A percentile compares a stretch with the other conserved stretches of the same genome.
Conservation (phyloP, 2,113 vertebrate genomes). For the Anolis carolinensis region DNA sequence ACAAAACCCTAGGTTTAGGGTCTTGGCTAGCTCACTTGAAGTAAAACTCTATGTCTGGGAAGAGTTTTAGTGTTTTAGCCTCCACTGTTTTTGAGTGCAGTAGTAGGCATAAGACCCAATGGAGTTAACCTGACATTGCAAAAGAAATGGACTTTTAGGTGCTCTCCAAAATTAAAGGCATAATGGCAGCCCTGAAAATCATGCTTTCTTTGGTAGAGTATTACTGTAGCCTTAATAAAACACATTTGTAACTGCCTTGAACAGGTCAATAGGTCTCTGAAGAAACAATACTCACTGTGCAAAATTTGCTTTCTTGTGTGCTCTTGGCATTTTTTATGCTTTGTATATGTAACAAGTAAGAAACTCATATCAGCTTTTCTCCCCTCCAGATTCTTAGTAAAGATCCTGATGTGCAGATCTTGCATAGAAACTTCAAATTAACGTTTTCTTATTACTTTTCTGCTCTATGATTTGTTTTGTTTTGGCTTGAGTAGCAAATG, state of each 20-base stretch:
- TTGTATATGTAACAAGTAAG: neutral
- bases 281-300: neutral
- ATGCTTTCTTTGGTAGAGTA: neutral
- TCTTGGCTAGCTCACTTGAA: too few species aligned
- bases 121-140: constrained; percentile 15
- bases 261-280: neutral
- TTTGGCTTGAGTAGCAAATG: constrained; percentile 17
- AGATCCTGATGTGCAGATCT: neutral
- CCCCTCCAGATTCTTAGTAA: neutral
- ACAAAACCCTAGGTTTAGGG: too few species aligned
- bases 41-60: too few species aligned
- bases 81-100: neutral
- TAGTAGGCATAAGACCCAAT: neutral
- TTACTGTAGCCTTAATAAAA: constrained; percentile 1
- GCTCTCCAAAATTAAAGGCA: neutral
- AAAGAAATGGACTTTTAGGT: constrained; percentile 4
- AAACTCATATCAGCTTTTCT: neutral
- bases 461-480: constrained; percentile 13
- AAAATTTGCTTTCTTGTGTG: neutral
- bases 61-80: too few species aligned
- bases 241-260: constrained; percentile 9
- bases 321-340: neutral
- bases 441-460: constrained; percentile 25
- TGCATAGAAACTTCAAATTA: constrained; percentile 13
- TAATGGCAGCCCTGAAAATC: neutral